Percentiles rank a stretch among this genome's conserved stretches.
phyloP scores from a whole-genome alignment of 2,113 vertebrate genomes.

The Apus apus region DNA sequence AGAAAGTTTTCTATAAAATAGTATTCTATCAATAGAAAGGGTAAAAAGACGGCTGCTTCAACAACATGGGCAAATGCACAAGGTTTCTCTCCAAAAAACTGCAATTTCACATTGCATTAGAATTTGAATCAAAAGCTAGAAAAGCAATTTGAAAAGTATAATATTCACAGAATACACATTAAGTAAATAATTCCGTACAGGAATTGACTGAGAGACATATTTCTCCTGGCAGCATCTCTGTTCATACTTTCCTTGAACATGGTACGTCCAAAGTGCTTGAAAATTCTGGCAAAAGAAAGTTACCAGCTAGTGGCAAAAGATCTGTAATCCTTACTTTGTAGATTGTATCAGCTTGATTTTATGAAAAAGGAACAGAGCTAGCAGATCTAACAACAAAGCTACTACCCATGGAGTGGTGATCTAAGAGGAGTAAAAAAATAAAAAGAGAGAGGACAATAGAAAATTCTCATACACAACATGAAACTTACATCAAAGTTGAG shows the following conservation, averaged over 20 bases:
- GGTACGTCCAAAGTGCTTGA: not conserved
- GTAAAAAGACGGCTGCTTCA: not conserved
- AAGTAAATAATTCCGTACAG: not conserved
- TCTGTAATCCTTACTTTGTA: not conserved
- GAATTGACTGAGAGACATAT: not conserved
- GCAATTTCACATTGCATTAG: not conserved
- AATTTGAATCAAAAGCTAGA: not conserved
- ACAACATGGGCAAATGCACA: not conserved
- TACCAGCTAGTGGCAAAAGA: not conserved
- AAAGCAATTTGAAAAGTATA: not conserved
- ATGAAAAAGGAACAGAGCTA: not conserved
- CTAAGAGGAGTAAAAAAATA: not conserved
- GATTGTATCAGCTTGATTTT: not conserved
- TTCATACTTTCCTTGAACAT: not conserved
- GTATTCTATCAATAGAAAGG: not conserved
- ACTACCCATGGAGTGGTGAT: not conserved
- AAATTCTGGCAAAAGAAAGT: not conserved
- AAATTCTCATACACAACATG: not conserved
- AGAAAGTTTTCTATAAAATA: not conserved
- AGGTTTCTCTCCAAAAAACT: not conserved
- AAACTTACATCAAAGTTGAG: constrained; percentile 47
- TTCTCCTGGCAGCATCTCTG: not conserved
- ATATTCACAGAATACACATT: not conserved
- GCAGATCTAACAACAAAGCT: not conserved
- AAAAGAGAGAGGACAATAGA: not conserved